Evolutionary conservation across 2,888 invertebrate species (phyloP).

Genomic region (Ceraclea dissimilis): DNA sequence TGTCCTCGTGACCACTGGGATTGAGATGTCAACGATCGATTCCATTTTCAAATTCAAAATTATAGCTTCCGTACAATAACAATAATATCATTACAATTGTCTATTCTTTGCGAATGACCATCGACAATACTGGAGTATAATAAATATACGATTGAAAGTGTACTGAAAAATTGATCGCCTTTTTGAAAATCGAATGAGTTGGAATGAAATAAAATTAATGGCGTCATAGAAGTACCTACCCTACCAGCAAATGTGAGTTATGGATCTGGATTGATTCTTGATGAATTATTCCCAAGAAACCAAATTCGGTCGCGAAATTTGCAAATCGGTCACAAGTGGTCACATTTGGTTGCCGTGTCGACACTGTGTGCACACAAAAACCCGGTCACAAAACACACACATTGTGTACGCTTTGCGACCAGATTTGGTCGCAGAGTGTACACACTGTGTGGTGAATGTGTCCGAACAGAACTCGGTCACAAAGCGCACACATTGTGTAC

Average conservation of each 20-base stretch:
- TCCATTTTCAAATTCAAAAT: conserved; percentile 12
- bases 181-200: conserved; percentile 5
- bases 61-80: conserved; percentile 16
- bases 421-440: too few species aligned
- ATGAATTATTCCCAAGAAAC: too few species aligned
- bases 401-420: too few species aligned
- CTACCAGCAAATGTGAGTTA: not conserved
- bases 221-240: not conserved
- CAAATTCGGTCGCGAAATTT: too few species aligned
- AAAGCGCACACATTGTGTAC: too few species aligned
- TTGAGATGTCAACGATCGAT: conserved; percentile 21
- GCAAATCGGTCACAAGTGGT: too few species aligned
- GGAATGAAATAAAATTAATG: conserved; percentile 8
- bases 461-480: too few species aligned
- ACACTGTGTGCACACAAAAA: too few species aligned
- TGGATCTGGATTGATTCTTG: too few species aligned
- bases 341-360: too few species aligned
- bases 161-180: conserved; percentile 8
- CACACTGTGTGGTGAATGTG: too few species aligned
- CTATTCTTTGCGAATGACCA: not conserved
- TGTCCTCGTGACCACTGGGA: conserved; percentile 15
- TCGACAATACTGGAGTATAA: conserved; percentile 12
- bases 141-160: not conserved
- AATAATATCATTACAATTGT: conserved; percentile 1
- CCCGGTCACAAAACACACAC: too few species aligned